Evolutionary conservation across 1,140 invertebrate genomes (phyloP).

Genomic region (Bombus polaris): DNA sequence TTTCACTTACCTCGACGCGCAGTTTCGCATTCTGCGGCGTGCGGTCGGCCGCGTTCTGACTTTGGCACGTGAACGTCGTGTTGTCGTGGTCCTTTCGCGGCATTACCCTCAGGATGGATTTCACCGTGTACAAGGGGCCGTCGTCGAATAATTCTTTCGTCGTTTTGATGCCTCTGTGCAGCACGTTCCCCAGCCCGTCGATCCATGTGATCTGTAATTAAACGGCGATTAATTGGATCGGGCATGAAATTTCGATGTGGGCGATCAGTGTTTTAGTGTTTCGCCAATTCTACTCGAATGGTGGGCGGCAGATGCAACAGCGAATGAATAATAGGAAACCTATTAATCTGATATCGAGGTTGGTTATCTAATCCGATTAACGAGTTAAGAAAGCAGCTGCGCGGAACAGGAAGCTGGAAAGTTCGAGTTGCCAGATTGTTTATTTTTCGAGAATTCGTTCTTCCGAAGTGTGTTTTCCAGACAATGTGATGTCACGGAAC

Average conservation of each 20-base stretch:
- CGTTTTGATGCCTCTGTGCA: conserved; percentile 89
- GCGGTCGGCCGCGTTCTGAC: conserved; percentile 92
- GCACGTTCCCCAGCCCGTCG: conserved; percentile 92
- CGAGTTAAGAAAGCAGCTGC: neutral
- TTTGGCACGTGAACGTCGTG: conserved; percentile 95
- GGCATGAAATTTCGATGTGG: no score
- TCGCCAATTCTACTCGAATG: neutral
- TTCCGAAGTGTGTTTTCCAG: neutral
- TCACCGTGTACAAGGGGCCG: conserved; percentile 91
- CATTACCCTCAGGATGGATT: conserved; percentile 91
- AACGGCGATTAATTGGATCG: conserved; percentile 50
- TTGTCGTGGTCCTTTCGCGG: conserved; percentile 94
- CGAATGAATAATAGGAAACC: neutral
- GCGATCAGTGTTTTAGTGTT: neutral
- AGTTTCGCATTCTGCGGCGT: conserved; percentile 91
- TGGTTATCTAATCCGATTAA: neutral
- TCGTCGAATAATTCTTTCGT: conserved; percentile 89
- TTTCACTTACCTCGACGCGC: conserved; percentile 87
- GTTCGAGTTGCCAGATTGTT: neutral
- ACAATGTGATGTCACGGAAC: neutral
- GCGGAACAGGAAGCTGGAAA: neutral
- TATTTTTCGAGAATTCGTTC: neutral
- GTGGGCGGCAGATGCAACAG: neutral
- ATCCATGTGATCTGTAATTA: conserved; percentile 93
- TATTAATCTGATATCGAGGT: neutral